Evolutionary conservation across 2,888 invertebrate species (phyloP), one percentile per base, ranked within the genome.

Genomic region (Julus scandinavius): DNA sequence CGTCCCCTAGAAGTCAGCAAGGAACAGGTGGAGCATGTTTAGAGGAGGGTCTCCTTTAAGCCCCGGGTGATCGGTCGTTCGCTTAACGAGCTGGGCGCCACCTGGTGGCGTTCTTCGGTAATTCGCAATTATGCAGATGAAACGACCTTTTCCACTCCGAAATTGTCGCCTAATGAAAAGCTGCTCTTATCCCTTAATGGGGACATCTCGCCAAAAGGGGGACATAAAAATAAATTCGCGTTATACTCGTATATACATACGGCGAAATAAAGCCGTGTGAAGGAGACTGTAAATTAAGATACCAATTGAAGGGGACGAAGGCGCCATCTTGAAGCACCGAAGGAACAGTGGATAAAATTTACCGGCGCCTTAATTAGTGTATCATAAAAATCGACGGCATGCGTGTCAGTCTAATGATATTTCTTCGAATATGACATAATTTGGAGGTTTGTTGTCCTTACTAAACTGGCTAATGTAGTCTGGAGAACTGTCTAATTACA

Each of bases 81-180:
- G 45, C 7, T 45, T 45, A 45, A n/a, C 38, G 80, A 38, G 80
- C 80, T 1, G 2, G 38, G 80, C 38, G 80, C 38, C 80, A 80
- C 80, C 80, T 80, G 38, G 80, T 38, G 80, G 13, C 80, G 80
- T 38, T 38, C 2, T 11, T 80, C 80, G 38, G 20, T 80, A 80
- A 80, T 80, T 80, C 80, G 80, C 80, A 80, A 80, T 80, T 80
- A 80, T 80, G 80, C 80, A 80, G 80, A 80, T 80, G 38, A 38
- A 80, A 80, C 80, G 80, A 80, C 80, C 80, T 80, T 80, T 80
- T 80, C 80, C 80, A 80, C 80, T 80, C 80, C 80, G 80, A 80
- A 80, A 80, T 80, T 80, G 80, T 80, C 80, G 80, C 80, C 80
- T 80, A 80, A 80, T 80, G 80, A 80, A 80, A 80, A 80, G 80